Base-by-base conservation (phyloP, 2,888 invertebrate species). In the Rhodophaea formosa region DNA sequence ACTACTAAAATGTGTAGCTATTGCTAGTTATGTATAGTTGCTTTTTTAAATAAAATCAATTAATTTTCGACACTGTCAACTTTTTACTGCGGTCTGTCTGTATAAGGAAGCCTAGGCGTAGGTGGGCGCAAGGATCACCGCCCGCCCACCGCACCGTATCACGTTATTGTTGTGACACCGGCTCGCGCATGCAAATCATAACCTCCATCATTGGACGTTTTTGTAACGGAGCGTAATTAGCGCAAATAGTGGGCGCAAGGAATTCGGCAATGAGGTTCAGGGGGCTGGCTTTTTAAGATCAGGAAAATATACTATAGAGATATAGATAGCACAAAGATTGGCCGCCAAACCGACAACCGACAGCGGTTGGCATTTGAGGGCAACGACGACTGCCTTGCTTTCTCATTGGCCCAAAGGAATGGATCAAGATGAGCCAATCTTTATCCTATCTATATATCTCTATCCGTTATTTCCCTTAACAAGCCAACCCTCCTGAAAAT, bases 121-220 rank as follows among this genome's bases (percentile, higher is more conserved):
- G 58, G 62, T 59, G 56, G 61, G 61, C 57, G 59, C 60, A 61
- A 63, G 65, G 63, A 62, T 63, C 54, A 49, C 58, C 62, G 61
- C 62, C 60, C 62, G 59, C 66, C 55, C 59, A 45, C 49, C 23
- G 30, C 44, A 52, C 57, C 60, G 58, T 54, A 56, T 62, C 67
- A 57, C 59, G 69, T 70, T 69, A 71, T 71, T 74, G 70, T 74
- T 75, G 68, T 71, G 75, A 72, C 71, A 44, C 53, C 42, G 78
- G 77, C 77, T 72, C 72, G 8, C 64, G 68, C 73, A 84, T 84
- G 83, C 80, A 81, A 85, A 85, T 83, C 70, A 77, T 75, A 74
- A 74, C 73, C 66, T 62, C 67, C 75, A 83, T 81, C 80, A 84
- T 84, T 80, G 78, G 66, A 66, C 62, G 77, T 83, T 85, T 84